Base-by-base conservation (phyloP, 2,113 vertebrate species). In the Lagenorhynchus albirostris region DNA sequence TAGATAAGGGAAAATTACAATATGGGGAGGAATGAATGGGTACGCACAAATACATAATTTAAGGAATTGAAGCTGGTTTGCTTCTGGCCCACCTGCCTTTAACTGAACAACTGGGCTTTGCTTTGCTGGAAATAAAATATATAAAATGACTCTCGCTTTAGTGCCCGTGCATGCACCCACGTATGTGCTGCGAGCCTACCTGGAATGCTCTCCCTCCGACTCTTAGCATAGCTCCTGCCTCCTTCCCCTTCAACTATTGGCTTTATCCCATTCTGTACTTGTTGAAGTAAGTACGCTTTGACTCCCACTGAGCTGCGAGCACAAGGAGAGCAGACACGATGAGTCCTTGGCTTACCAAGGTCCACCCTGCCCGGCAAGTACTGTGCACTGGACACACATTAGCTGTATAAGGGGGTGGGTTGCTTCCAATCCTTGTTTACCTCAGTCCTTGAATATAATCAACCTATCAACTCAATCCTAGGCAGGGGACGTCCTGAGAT, bases 151-250 rank as follows among this genome's bases (percentile, higher is more conserved):
- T 82, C 18, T 55, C 15, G 0, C 21, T 3, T 1, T 8, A 6
- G 26, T 44, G 26, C 41, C 41, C 14, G 4, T 3, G 4, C 7
- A 18, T 1, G 44, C 2, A 12, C 58, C 2, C 17, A 2, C 21
- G 18, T 0, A 50, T 4, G 2, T 0, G 8, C 23, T 38, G 8
- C 11, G 6, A 4, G 26, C 20, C 17, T 60, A 29, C 15, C 5
- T 60, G 58, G 15, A 91, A 50, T n/a, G 81, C 33, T 33, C 21
- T 80, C 18, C 15, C 10, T 58, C 55, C 13, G 6, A 50, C 36
- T 12, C 33, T n/a, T 10, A 5, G 5, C 21, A 11, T 3, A 47
- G 15, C 36, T 67, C 36, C 5, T 36, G 36, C 36, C 41, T 44
- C 33, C 41, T n/a, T 38, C 11, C 12, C 2, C 50, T 14, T 88